A percentile compares a stretch with the other conserved stretches of the same genome.
These are phyloP conservation scores for Champsocephalus gunnari DNA, from an alignment of 2,797 vertebrate genomes.

Conservation along the genomic window DNA sequence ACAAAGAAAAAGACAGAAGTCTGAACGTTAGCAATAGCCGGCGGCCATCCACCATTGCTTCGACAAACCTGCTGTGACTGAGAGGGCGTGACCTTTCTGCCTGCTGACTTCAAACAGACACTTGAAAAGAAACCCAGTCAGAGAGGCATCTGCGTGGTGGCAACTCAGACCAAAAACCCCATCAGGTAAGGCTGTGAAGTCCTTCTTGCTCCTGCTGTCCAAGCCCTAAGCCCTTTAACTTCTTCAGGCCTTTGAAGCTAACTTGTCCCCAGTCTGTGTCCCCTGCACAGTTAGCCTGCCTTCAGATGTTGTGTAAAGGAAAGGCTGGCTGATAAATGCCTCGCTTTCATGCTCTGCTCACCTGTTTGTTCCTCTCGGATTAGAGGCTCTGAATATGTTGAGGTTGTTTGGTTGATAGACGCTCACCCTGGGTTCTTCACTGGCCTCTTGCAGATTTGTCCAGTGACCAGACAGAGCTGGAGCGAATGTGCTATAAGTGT, in stretches of 20 bases:
- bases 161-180: constrained; percentile 82
- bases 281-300: constrained; percentile 54
- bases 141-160: constrained; percentile 80
- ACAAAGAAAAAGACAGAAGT: constrained; percentile 76
- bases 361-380: constrained; percentile 74
- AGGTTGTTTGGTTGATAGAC: constrained; percentile 67
- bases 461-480: constrained; percentile 30
- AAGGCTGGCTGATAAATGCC: constrained; percentile 73
- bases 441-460: constrained; percentile 25
- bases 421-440: constrained; percentile 39
- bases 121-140: constrained; percentile 83
- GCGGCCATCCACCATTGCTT: constrained; percentile 66
- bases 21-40: constrained; percentile 78
- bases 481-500: constrained; percentile 18
- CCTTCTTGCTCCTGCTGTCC: constrained; percentile 79
- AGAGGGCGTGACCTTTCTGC: constrained; percentile 85
- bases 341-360: constrained; percentile 73
- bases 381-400: constrained; percentile 69
- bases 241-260: constrained; percentile 79
- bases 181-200: constrained; percentile 89
- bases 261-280: constrained; percentile 59
- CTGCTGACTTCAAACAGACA: constrained; percentile 84
- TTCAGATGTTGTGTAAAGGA: constrained; percentile 65
- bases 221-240: constrained; percentile 78
- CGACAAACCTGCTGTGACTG: constrained; percentile 80